These are phyloP conservation scores for Dendrocincla tyrannina DNA, from an alignment of 2,797 vertebrate genomes.

Conservation along the genomic window DNA sequence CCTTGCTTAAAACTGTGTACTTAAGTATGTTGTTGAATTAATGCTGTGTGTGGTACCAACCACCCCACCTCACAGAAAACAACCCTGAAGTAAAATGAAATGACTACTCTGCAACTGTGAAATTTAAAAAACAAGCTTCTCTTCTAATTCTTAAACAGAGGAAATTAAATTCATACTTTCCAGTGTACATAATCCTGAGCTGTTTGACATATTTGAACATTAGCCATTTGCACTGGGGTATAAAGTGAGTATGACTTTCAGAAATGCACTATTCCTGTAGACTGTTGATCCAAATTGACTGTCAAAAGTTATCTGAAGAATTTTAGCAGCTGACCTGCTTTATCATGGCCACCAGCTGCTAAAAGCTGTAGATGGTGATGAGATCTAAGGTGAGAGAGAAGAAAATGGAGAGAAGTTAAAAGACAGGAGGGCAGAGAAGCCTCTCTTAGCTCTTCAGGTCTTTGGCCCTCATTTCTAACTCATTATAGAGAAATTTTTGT, in stretches of 20 bases:
- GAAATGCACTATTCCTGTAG: conserved; percentile 9
- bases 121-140: conserved; percentile 41
- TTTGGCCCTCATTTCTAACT: background rate
- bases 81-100: background rate
- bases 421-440: background rate
- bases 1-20: background rate
- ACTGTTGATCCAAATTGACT: conserved; percentile 17
- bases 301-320: conserved; percentile 56
- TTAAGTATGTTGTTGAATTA: background rate
- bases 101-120: background rate
- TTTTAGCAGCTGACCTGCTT: conserved; percentile 61
- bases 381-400: conserved; percentile 37
- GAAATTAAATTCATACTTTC: conserved; percentile 54
- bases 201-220: conserved; percentile 44
- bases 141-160: conserved; percentile 45
- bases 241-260: conserved; percentile 24
- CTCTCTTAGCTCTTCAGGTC: background rate
- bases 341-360: conserved; percentile 46
- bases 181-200: conserved; percentile 24
- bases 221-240: background rate
- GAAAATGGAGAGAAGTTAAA: background rate
- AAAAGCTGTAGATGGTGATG: conserved; percentile 34
- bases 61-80: background rate
- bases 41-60: background rate
- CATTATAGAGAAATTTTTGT: background rate